phyloP scores from a whole-genome alignment of 1,140 invertebrate genomes.

The Procambarus virginalis region DNA sequence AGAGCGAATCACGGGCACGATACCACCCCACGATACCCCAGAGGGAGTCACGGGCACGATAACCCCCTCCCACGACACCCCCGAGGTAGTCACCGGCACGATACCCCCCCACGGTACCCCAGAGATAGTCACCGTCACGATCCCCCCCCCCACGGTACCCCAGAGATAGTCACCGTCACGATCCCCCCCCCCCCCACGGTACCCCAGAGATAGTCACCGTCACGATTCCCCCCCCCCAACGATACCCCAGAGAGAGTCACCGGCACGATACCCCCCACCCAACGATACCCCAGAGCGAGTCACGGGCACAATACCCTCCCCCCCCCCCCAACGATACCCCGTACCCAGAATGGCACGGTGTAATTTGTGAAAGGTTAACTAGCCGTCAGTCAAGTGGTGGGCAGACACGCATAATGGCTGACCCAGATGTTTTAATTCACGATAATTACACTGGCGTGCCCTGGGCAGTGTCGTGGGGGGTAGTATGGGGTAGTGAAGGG shows the following conservation, averaged over 20 bases:
- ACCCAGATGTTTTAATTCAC: conserved; percentile 28
- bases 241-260: no score
- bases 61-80: no score
- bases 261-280: no score
- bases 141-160: neutral
- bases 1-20: neutral
- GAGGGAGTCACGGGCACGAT: no score
- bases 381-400: conserved; percentile 31
- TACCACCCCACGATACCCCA: neutral
- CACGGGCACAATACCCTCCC: neutral
- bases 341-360: neutral
- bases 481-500: neutral
- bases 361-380: conserved; percentile 21
- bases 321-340: neutral
- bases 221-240: neutral
- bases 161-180: neutral
- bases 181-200: no score
- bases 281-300: no score
- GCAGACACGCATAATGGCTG: conserved; percentile 28
- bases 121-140: no score
- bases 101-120: neutral
- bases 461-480: neutral
- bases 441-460: conserved; percentile 5
- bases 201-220: no score
- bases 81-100: neutral